Base-by-base conservation (phyloP, 2,888 invertebrate genomes). In the Phortica magna region DNA sequence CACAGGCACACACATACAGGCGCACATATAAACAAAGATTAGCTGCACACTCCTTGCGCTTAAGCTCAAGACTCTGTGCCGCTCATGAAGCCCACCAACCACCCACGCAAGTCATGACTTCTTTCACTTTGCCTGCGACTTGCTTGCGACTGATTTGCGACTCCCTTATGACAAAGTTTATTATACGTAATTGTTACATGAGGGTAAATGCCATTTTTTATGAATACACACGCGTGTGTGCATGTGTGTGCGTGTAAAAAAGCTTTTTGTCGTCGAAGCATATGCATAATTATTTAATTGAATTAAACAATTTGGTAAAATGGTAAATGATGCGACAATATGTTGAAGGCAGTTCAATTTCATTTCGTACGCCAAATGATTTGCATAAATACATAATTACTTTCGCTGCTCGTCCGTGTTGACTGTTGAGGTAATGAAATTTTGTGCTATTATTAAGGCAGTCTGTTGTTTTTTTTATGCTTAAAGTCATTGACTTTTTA, bases 291-390 rank as follows among this genome's bases (percentile, higher is more conserved):
- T 89, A 89, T 86, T 81, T 90, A 89, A 89, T 89, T 89, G 90
- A 89, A 90, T 89, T 90, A 89, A 89, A 89, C 88, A 90, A 90
- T 88, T 90, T 89, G 81, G 89, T 89, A 87, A 71, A 89, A 89
- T 87, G 88, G 78, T 89, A 86, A 86, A 88, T 89, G 88, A 87
- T 83, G 86, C 86, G 86, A 87, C 88, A 88, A 86, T 87, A 87
- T 83, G 85, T 78, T 81, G 79, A 80, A 59, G 19, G 12, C 59
- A 59, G 41, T 17, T 68, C 77, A n/a, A 70, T 71, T 74, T 70
- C 43, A 59, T 41, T 43, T 59, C 77, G 71, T 53, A 10, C 64
- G 57, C 59, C 64, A 65, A 14, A 53, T 77, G 76, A 88, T 86
- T 88, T 88, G 85, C 85, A 86, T 86, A 86, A 86, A 88, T 88